These are phyloP conservation scores for Dugesia japonica DNA, from an alignment of 2,888 invertebrate genomes.

Conservation along the genomic window DNA sequence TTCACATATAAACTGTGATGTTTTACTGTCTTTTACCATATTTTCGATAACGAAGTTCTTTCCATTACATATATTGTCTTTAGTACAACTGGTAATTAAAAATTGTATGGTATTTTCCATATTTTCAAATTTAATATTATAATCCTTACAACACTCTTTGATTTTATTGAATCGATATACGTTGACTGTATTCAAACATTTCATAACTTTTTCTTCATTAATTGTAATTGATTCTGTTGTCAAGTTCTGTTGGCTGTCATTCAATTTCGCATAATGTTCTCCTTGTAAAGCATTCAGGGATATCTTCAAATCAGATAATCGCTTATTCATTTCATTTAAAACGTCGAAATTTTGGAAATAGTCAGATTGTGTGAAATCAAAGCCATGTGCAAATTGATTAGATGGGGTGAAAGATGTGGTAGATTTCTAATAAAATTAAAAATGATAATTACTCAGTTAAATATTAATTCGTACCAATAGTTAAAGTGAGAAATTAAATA, in stretches of 20 bases:
- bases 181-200: neutral
- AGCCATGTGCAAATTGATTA: neutral
- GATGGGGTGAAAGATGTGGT: neutral
- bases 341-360: neutral
- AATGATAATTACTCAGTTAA: neutral
- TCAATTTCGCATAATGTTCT: neutral
- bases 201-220: neutral
- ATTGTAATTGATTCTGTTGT: neutral
- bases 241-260: neutral
- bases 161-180: neutral
- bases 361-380: neutral
- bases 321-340: neutral
- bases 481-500: no score
- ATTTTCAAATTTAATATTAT: neutral
- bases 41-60: constrained; percentile 35
- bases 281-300: neutral
- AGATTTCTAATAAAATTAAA: neutral
- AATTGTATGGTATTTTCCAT: constrained; percentile 56
- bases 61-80: constrained; percentile 54
- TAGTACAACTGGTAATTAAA: constrained; percentile 86
- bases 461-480: neutral
- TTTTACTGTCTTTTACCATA: neutral
- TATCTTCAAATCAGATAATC: neutral
- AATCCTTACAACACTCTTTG: neutral
- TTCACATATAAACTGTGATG: constrained; percentile 14